Evolutionary conservation across 1,140 invertebrate genomes (phyloP), one percentile per base, ranked within the genome.

Genomic region (Drosophila paulistorum): DNA sequence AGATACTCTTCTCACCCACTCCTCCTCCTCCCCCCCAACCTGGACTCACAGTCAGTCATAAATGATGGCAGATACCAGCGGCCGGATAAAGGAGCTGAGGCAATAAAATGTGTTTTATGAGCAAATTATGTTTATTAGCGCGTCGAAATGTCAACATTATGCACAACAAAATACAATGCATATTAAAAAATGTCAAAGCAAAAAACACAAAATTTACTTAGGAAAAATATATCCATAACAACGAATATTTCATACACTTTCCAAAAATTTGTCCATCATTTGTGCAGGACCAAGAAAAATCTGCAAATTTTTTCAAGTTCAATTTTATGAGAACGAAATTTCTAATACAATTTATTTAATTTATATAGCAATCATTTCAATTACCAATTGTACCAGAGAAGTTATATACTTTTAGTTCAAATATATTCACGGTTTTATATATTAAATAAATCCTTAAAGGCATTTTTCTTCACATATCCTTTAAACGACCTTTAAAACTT

Each of bases 51-150:
- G 14, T 3, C 45, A 51, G 45, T 23, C 79, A 64, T 55, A 77
- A 61, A 69, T 64, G 81, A 80, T 42, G 68, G n/a, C 39, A 68
- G 83, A 89, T 77, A 77, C 61, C 37, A 63, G 60, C 64, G 7
- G 33, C 20, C 58, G 57, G 74, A 77, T 76, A 77, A 79, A 71
- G 77, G 71, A 64, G 55, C 64, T 13, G 45, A 4, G 65, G 84
- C 84, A 89, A 84, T 84, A 84, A 83, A 89, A 84, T 74, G 76
- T 89, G 74, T 89, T 90, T 89, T 89, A 89, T 74, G 84, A 71
- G 80, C 77, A 81, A 89, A 89, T 89, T 89, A 89, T 89, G 84
- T 89, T 89, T 89, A 89, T 89, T 89, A 89, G 84, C 79, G 85
- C 80, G 84, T 87, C 84, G 77, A 80, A 89, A 87, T 87, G 84